Conservation (phyloP, 2,797 vertebrate genomes). For the Channa striata region DNA sequence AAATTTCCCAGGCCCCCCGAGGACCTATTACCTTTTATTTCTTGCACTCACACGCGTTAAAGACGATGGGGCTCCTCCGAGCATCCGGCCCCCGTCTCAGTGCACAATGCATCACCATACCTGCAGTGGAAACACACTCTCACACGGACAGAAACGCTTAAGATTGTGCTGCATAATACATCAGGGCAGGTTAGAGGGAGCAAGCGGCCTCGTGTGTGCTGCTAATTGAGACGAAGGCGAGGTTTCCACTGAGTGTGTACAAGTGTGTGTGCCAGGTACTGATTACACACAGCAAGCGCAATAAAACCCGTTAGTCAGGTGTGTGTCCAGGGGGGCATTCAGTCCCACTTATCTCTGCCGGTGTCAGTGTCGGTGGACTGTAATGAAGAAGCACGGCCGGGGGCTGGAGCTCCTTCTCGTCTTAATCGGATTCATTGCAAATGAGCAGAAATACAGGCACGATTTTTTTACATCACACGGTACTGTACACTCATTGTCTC, state of each 20-base stretch:
- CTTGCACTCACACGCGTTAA: neutral
- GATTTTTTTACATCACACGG: neutral
- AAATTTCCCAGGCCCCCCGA: neutral
- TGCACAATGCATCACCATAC: constrained; percentile 36
- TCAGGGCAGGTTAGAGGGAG: constrained; percentile 31
- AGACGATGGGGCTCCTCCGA: constrained; percentile 7
- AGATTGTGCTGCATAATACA: constrained; percentile 45
- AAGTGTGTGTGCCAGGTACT: neutral
- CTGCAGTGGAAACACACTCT: constrained; percentile 22
- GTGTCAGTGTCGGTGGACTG: constrained; percentile 13
- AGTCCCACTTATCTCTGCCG: constrained; percentile 26
- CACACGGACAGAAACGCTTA: constrained; percentile 14
- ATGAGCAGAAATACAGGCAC: rapidly evolving
- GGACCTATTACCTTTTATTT: neutral
- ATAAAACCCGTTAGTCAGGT: neutral
- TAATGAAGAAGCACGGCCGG: constrained; percentile 21
- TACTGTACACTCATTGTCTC: neutral
- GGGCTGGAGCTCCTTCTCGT: neutral
- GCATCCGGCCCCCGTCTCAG: constrained; percentile 34
- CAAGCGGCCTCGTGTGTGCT: constrained; percentile 32
- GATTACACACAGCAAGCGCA: constrained; percentile 26
- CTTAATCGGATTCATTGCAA: constrained; percentile 24
- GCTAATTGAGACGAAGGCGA: constrained; percentile 41
- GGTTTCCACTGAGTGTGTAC: neutral
- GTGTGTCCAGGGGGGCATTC: neutral